Conservation (phyloP, 1,140 invertebrate species). For the Sipha flava region DNA sequence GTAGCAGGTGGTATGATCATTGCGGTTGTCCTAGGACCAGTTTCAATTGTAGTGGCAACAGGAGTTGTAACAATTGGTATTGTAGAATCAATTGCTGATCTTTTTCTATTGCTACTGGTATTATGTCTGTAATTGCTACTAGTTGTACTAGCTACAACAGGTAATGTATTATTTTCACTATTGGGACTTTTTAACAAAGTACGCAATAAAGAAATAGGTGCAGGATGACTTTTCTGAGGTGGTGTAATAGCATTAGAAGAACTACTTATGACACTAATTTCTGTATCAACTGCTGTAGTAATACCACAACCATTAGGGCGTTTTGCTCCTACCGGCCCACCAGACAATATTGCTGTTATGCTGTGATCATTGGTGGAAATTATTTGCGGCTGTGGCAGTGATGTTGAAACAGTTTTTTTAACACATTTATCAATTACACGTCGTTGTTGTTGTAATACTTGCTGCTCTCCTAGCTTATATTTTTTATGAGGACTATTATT, state of each 20-base stretch:
- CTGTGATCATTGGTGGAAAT: neutral
- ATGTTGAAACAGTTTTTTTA: neutral
- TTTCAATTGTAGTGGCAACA: neutral
- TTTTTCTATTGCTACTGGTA: neutral
- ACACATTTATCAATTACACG: neutral
- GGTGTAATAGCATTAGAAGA: neutral
- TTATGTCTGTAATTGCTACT: neutral
- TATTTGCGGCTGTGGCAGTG: neutral
- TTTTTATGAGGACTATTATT: neutral
- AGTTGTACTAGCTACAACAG: neutral
- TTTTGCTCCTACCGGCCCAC: neutral
- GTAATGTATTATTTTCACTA: neutral
- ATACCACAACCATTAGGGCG: neutral
- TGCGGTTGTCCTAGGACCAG: neutral
- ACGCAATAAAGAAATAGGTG: neutral
- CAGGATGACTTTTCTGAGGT: neutral
- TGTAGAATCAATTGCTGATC: neutral
- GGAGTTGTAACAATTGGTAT: neutral
- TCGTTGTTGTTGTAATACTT: neutral
- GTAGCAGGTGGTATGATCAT: neutral
- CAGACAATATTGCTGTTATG: conserved; percentile 3
- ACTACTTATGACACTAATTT: neutral
- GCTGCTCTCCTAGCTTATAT: neutral
- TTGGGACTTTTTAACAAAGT: neutral
- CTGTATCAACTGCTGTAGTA: neutral